Percentiles rank a stretch among this genome's conserved stretches.
phyloP scores from a whole-genome alignment of 2,888 invertebrate genomes.

The Cataglyphis cursor region DNA sequence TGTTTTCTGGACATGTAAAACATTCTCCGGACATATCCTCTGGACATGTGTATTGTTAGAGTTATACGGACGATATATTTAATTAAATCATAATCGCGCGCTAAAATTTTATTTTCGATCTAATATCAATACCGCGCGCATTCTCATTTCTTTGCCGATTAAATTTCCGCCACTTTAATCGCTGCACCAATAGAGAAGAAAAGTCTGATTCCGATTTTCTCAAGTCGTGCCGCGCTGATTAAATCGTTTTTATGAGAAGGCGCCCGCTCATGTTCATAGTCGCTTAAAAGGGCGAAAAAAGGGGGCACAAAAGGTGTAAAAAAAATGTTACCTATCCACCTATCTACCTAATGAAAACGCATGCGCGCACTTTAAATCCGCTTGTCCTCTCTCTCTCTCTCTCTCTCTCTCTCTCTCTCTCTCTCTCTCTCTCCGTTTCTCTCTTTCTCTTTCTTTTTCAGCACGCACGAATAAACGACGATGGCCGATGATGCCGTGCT shows the following conservation, averaged over 20 bases:
- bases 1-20: too few species aligned
- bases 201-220: slow-evolving; percentile 54
- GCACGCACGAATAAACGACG: slow-evolving; percentile 46
- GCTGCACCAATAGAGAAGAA: slow-evolving; percentile 27
- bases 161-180: slow-evolving; percentile 54
- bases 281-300: slow-evolving; percentile 21
- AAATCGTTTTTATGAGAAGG: slow-evolving; percentile 65
- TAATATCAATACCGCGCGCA: background rate
- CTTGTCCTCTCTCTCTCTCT: background rate
- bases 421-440: too few species aligned
- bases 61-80: background rate
- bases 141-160: slow-evolving; percentile 13
- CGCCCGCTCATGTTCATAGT: background rate
- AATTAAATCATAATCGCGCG: background rate
- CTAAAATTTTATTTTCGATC: background rate
- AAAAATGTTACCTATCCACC: slow-evolving; percentile 38
- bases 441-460: background rate
- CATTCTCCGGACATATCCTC: too few species aligned
- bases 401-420: too few species aligned
- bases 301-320: background rate
- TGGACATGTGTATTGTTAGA: too few species aligned
- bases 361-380: slow-evolving; percentile 39
- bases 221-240: slow-evolving; percentile 42
- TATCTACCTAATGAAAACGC: slow-evolving; percentile 17
- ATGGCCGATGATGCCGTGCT: background rate